A percentile compares a stretch with the other conserved stretches of the same genome.
Conservation (phyloP, 2,797 vertebrate species). For the Pempheris klunzingeri region DNA sequence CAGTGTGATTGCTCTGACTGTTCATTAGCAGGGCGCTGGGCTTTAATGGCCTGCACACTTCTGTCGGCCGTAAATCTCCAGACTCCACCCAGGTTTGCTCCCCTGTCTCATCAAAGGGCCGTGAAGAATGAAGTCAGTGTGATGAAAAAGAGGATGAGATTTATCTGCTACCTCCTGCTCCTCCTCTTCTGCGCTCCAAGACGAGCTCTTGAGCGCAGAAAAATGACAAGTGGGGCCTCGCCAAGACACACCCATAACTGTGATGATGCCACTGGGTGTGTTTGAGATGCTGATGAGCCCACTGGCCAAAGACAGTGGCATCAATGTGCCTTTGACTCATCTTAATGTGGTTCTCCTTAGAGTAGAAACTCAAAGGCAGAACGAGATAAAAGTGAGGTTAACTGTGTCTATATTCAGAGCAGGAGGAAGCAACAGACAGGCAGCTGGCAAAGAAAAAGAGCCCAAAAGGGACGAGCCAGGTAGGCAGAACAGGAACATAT, state of each 20-base stretch:
- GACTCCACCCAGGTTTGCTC: constrained; percentile 74
- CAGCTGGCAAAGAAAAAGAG: not conserved
- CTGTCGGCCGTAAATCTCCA: constrained; percentile 73
- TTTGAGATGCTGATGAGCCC: constrained; percentile 48
- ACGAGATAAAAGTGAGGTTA: constrained; percentile 3
- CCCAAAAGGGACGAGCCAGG: not conserved
- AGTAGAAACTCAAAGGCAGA: not conserved
- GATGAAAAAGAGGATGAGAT: constrained; percentile 79
- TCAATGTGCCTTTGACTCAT: constrained; percentile 10
- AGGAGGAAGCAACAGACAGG: not conserved
- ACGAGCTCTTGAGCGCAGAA: constrained; percentile 38
- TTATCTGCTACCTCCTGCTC: constrained; percentile 57
- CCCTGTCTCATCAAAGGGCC: constrained; percentile 74
- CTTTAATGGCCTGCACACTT: constrained; percentile 71
- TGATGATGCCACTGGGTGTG: constrained; percentile 42
- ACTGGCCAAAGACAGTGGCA: constrained; percentile 1
- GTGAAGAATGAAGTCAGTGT: constrained; percentile 75
- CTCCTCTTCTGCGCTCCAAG: constrained; percentile 11
- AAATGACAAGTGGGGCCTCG: constrained; percentile 55
- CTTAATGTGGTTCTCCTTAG: not conserved
- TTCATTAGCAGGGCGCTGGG: constrained; percentile 72
- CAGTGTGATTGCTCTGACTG: constrained; percentile 62
- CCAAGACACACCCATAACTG: constrained; percentile 48
- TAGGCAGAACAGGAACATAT: not conserved
- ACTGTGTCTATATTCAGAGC: not conserved